phyloP scores from a whole-genome alignment of 2,113 vertebrate species.

The human (Homo sapiens) region GRCh38 chr11:31987001-31987500 shows the following conservation, averaged over 20 bases:
- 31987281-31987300: not conserved
- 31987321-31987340: not conserved
- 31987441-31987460: slow-evolving; percentile 25
- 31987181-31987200: not conserved
- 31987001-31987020: not conserved
- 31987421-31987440: slow-evolving; percentile 57
- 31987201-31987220: not conserved
- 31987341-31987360: not conserved
- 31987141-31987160: not conserved
- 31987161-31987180: not conserved
- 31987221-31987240: not conserved
- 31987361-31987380: not conserved
- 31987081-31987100: not conserved
- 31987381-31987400: not conserved
- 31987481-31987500: slow-evolving; percentile 10
- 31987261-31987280: accelerated
- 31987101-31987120: not conserved
- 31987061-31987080: not conserved
- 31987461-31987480: slow-evolving; percentile 39
- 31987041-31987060: not conserved
- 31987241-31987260: not conserved
- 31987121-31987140: not conserved
- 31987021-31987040: not conserved
- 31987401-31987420: slow-evolving; percentile 13
- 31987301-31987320: accelerated